Evolutionary conservation across 1,140 invertebrate species (phyloP).

Genomic region (Drosophila funebris): DNA sequence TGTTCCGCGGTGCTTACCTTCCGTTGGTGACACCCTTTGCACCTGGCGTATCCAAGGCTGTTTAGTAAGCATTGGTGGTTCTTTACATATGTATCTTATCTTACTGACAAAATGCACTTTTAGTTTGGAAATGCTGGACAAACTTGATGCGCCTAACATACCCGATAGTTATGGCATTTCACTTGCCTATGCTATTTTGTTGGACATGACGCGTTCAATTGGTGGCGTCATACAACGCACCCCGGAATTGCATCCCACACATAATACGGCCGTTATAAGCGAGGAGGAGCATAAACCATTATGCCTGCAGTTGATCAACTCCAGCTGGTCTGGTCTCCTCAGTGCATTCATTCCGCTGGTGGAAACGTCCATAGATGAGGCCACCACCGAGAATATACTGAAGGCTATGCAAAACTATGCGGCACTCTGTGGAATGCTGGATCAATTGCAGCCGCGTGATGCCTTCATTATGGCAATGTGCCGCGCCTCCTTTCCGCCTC

Average conservation of each 20-base stretch:
- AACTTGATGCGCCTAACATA: constrained; percentile 95
- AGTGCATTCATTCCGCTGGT: constrained; percentile 95
- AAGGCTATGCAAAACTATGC: constrained; percentile 95
- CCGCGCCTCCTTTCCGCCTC: constrained; percentile 96
- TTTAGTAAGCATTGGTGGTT: no score
- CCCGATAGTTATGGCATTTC: constrained; percentile 98
- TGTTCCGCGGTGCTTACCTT: constrained; percentile 95
- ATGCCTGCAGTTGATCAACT: constrained; percentile 93
- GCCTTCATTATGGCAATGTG: constrained; percentile 97
- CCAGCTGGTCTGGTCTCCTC: constrained; percentile 97
- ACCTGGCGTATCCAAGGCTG: constrained; percentile 93
- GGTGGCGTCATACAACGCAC: constrained; percentile 78
- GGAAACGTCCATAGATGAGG: constrained; percentile 97
- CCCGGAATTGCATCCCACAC: constrained; percentile 71
- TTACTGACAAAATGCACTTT: constrained; percentile 36
- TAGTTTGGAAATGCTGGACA: constrained; percentile 97
- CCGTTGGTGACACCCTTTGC: constrained; percentile 93
- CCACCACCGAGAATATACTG: constrained; percentile 93
- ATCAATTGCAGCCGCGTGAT: constrained; percentile 90
- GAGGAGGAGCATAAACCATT: constrained; percentile 86
- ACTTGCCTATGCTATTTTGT: constrained; percentile 94
- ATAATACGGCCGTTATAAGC: constrained; percentile 84
- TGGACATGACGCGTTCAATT: constrained; percentile 94
- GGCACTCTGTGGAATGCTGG: constrained; percentile 90
- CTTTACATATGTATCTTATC: no score